These are phyloP conservation scores for Casuarius casuarius DNA, from an alignment of 2,113 vertebrate species.

Conservation along the genomic window DNA sequence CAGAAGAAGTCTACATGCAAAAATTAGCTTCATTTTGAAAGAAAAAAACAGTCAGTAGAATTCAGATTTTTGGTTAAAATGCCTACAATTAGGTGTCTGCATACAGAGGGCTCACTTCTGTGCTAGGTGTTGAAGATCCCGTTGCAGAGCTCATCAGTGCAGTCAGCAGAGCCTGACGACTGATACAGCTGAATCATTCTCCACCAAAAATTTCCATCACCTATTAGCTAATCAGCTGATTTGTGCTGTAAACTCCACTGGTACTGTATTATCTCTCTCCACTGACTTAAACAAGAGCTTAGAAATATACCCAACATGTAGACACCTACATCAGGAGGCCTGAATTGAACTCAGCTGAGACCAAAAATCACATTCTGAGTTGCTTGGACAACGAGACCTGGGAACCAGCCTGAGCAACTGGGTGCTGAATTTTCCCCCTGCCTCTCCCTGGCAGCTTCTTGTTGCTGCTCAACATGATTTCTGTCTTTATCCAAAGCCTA, in stretches of 20 bases:
- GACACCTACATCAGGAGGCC: not conserved
- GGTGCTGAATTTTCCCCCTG: not conserved
- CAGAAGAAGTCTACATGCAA: rapidly evolving
- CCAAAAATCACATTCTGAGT: not conserved
- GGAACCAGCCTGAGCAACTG: not conserved
- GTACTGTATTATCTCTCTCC: not conserved
- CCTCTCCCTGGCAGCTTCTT: too few species aligned
- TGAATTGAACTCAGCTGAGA: not conserved
- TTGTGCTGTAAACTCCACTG: not conserved
- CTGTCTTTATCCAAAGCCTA: too few species aligned
- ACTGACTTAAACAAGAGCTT: not conserved
- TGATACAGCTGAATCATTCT: rapidly evolving
- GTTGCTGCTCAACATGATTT: too few species aligned
- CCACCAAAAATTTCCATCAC: not conserved
- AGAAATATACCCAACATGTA: not conserved
- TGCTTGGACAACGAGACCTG: not conserved
- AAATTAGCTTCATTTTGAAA: not conserved
- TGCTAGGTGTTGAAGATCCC: not conserved
- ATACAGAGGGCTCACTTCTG: not conserved
- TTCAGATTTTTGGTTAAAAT: not conserved
- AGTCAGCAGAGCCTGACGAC: not conserved
- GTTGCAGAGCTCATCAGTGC: not conserved
- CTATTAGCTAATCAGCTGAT: not conserved
- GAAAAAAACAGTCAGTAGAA: not conserved
- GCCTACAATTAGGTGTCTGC: not conserved